These are phyloP conservation scores for Thaleichthys pacificus DNA, from an alignment of 2,797 vertebrate species.

Conservation along the genomic window DNA sequence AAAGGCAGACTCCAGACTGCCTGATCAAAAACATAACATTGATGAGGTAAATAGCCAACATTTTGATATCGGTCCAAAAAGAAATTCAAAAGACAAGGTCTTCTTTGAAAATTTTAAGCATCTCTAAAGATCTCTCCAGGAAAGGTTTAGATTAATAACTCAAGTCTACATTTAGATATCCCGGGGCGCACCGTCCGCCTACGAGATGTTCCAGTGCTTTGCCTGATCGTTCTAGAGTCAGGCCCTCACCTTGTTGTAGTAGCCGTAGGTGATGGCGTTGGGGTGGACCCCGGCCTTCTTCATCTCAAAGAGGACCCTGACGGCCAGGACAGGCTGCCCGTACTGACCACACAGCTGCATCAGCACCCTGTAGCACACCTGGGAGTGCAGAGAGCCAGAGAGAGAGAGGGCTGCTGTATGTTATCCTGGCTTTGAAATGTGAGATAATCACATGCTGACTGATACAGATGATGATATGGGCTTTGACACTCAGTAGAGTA, in stretches of 20 bases:
- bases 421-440: too few relatives aligned
- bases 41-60: neutral
- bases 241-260: conserved; percentile 90
- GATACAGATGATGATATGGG: too few relatives aligned
- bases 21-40: neutral
- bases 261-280: conserved; percentile 96
- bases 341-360: conserved; percentile 99
- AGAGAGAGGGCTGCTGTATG: neutral
- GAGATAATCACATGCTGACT: too few relatives aligned
- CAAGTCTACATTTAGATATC: too few relatives aligned
- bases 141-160: too few relatives aligned
- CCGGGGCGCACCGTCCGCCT: too few relatives aligned
- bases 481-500: too few relatives aligned
- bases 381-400: neutral
- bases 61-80: neutral
- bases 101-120: neutral
- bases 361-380: conserved; percentile 96
- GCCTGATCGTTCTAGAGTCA: neutral
- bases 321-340: conserved; percentile 92
- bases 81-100: neutral
- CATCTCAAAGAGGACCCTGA: conserved; percentile 96
- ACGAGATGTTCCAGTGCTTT: too few relatives aligned
- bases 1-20: neutral
- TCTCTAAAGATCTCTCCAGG: neutral
- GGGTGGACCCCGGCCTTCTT: conserved; percentile 95